Evolutionary conservation across 2,888 invertebrate species (phyloP).

Genomic region (Xestobium rufovillosum): DNA sequence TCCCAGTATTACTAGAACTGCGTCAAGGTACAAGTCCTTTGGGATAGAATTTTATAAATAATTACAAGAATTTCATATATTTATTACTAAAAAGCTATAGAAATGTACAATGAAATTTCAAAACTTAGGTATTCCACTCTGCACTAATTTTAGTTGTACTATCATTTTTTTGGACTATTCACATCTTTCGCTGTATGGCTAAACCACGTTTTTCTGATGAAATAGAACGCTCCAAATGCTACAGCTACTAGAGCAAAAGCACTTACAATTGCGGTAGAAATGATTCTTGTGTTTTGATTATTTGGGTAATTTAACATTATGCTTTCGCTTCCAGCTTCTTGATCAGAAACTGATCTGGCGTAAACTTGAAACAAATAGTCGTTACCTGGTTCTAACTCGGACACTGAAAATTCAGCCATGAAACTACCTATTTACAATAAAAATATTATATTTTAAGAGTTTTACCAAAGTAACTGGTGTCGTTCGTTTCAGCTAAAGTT

Average conservation of each 20-base stretch:
- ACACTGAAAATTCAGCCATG: too few relatives aligned
- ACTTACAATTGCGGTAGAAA: constrained; percentile 64
- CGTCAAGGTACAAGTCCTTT: too few relatives aligned
- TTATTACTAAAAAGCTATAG: too few relatives aligned
- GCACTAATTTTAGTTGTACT: neutral
- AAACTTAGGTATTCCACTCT: too few relatives aligned
- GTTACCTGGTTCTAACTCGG: constrained; percentile 63
- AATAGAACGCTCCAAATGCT: constrained; percentile 55
- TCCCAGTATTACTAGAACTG: too few relatives aligned
- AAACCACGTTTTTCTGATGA: constrained; percentile 45
- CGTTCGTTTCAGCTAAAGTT: constrained; percentile 60
- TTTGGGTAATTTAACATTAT: constrained; percentile 61
- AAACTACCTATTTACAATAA: too few relatives aligned
- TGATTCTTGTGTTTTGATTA: constrained; percentile 61
- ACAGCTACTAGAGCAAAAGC: constrained; percentile 61
- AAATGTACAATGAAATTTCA: too few relatives aligned
- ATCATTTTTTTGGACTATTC: constrained; percentile 1
- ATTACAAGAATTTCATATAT: too few relatives aligned
- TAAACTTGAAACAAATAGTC: constrained; percentile 68
- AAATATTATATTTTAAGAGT: too few relatives aligned
- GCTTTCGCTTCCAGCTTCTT: constrained; percentile 55
- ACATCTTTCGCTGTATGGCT: constrained; percentile 12
- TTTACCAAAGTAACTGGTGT: too few relatives aligned
- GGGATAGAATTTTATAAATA: too few relatives aligned
- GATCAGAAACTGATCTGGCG: constrained; percentile 55